Evolutionary conservation across 2,113 vertebrate species (phyloP), one percentile per base, ranked within the genome.

Genomic region (Callipepla californica): DNA sequence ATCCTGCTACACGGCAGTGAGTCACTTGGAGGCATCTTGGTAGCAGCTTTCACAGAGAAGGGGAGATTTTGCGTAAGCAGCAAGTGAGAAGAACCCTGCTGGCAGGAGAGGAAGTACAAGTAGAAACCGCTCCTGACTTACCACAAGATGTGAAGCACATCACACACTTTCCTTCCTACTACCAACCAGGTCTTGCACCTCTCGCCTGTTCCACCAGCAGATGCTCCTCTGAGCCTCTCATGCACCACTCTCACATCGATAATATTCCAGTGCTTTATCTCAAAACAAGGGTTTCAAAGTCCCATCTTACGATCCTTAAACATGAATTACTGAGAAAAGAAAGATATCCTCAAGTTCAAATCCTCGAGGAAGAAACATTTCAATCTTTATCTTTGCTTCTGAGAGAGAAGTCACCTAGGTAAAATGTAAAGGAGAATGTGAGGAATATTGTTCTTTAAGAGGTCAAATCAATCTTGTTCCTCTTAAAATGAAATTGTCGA

Each of bases 101-200:
- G 10, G 12, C 3, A 67, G 61, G 38, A 53, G 11, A 17, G 36
- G 20, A 69, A 17, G 3, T 30, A 44, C 17, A 69, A 77, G 12
- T 9, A 86, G 36, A 42, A 84, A 25, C 3, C 30, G 8, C 8
- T 22, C 20, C 18, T 69, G 32, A 21, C 6, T 21, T 13, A 5
- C 4, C 0, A 0, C 21, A 32, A 21, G 40, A 25, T 0, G 1
- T 2, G 0, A 1, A 17, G 14, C 38, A 36, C 0, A 1, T 8
- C 26, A 62, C 13, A 13, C 6, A 3, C 25, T 28, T 16, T n/a
- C n/a, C 38, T 76, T 70, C 6, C 34, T 40, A 38, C 14, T 44
- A 1, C 12, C n/a, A 28, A 7, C 8, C 26, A 79, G 8, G 38
- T 15, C 6, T 19, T 28, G 19, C 18, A 13, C 7, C 3, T 1